Evolutionary conservation across 2,888 invertebrate species (phyloP), one percentile per base, ranked within the genome.

Genomic region (Eilema griseolum): DNA sequence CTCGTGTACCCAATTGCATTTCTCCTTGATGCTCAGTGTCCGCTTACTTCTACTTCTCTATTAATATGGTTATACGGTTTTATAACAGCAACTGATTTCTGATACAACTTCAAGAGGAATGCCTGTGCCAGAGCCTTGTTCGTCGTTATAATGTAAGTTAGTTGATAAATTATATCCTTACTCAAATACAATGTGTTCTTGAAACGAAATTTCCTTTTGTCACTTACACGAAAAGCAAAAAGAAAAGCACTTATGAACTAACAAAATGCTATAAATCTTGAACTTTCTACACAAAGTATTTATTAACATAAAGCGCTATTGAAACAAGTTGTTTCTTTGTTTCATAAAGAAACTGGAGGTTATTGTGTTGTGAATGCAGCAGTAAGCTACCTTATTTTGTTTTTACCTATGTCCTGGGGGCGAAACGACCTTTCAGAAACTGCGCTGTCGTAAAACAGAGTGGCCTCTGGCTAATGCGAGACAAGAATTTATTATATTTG

Each of bases 321-420:
- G 70, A 74, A 76, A 75, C 75, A 69, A 77, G 69, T 77, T 82
- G 75, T 82, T 77, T 77, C 69, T 74, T 70, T 77, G 75, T 79
- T 79, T 75, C 66, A 64, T 62, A 69, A 81, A 80, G 70, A 77
- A 70, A 74, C 67, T 77, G 68, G 61, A 26, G 71, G 71, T 75
- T 73, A 74, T 72, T 73, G 66, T 77, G 68, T 76, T 73, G 68
- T 75, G 71, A 83, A 77, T 76, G 71, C 67, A 72, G 61, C 65
- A 69, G 61, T 71, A 66, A 73, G 69, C 71, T 77, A 71, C 61
- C 61, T 70, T 67, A 60, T 71, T 77, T 52, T 41, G 62, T 66
- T 75, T 76, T 61, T 77, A 72, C 71, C 69, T 75, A 75, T 73
- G 75, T 70, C 77, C 65, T 69, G 72, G 68, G 67, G 72, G 73